Base-by-base conservation (phyloP, 2,113 vertebrate species). In the Spermophilus dauricus region DNA sequence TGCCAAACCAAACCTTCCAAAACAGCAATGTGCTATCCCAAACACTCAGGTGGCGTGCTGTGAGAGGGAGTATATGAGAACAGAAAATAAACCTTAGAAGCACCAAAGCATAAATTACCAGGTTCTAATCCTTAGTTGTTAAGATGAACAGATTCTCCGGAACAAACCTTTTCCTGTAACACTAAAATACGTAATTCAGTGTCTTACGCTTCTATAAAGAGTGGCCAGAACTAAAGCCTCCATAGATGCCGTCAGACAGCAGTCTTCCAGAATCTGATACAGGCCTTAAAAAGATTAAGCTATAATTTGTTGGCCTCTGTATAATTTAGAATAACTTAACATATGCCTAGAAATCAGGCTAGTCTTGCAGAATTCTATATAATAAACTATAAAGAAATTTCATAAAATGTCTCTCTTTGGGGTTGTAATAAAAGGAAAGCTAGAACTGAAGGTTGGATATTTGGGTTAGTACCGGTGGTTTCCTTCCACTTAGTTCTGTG, bases 21-120 rank as follows among this genome's bases (percentile, higher is more conserved):
- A 78, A 69, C 89, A 61, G 24, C 51, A 34, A 70, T 8, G 53
- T 63, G 2, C 82, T 82, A 70, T 93, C 56, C n/a, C 75, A 45
- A 77, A 32, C 14, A 2, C 37, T 95, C 96, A 95, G 95, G 96
- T 94, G 91, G 81, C 61, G 48, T 80, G 94, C 86, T 86, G 94
- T 51, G 94, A 97, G 97, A 97, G 83, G 58, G 81, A 92, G 95
- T 93, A 96, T 92, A 95, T 91, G 80, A 42, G 86, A 95, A 96
- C 61, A 95, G 92, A 98, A 98, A 98, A 98, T 94, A 97, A 30
- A 98, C 95, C 73, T 73, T 90, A 94, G 78, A 84, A 92, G 92
- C 73, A 93, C 83, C 95, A 92, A 95, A 96, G 75, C 83, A 94
- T 87, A 96, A 97, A 97, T 97, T 96, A 95, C 89, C 63, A 88